Conservation (phyloP, 2,113 vertebrate species). For the Pygoscelis adeliae region DNA sequence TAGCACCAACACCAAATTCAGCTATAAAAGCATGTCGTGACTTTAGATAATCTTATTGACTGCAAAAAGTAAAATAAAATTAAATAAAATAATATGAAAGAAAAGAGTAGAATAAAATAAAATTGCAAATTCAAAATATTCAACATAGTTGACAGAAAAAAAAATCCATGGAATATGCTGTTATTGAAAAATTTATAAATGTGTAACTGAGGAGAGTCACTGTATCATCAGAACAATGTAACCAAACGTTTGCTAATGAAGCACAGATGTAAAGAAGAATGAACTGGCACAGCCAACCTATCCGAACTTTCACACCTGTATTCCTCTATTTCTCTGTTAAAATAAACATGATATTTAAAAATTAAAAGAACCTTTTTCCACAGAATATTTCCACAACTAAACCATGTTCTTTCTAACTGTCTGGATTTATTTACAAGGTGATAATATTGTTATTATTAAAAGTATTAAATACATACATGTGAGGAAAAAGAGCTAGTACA, state of each 20-base stretch:
- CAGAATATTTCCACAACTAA: not conserved
- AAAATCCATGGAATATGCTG: not conserved
- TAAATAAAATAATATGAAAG: not conserved
- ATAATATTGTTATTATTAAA: constrained; percentile 1
- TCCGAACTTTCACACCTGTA: constrained; percentile 19
- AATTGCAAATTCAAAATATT: not conserved
- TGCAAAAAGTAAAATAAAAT: not conserved
- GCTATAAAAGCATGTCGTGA: not conserved
- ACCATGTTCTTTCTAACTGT: not conserved
- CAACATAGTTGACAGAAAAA: not conserved
- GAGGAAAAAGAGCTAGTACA: constrained; percentile 27
- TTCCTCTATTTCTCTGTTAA: constrained; percentile 14
- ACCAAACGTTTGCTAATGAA: constrained; percentile 69
- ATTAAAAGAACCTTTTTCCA: not conserved
- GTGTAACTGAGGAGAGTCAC: constrained; percentile 26
- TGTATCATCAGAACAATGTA: constrained; percentile 56
- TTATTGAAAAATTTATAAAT: constrained; percentile 61
- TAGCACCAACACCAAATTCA: not conserved
- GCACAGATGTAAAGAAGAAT: constrained; percentile 75
- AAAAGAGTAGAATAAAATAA: not conserved
- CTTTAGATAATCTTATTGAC: not conserved
- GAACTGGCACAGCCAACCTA: constrained; percentile 64
- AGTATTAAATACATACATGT: not conserved
- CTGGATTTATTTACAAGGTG: not conserved
- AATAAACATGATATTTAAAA: constrained; percentile 6